Evolutionary conservation across 2,113 vertebrate genomes (phyloP), one percentile per base, ranked within the genome.

Genomic region (Pteronura brasiliensis): DNA sequence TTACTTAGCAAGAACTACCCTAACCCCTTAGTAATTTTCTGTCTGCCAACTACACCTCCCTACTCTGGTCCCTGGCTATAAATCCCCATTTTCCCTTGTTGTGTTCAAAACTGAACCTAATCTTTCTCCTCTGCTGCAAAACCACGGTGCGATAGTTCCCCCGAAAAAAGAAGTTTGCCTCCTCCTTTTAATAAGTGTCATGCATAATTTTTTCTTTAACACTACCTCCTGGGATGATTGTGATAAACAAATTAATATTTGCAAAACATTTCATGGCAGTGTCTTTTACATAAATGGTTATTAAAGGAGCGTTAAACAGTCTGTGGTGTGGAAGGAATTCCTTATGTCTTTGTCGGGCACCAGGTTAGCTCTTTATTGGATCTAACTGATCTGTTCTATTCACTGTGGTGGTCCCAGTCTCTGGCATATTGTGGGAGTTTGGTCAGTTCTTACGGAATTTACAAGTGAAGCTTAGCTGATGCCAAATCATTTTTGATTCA

Each of bases 341-440:
- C 77, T 47, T 20, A 1, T 7, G 20, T 25, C n/a, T 91, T 74
- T 83, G 39, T 90, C 15, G 23, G 61, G 79, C 20, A 13, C 27
- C 39, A n/a, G 7, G 7, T 65, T 42, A 20, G 21, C 5, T 31
- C 74, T 83, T 15, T 44, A 13, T 95, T 47, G 14, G 44, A 55
- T 25, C 74, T 9, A 36, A 13, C 34, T 21, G 39, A 52, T 52
- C 49, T 52, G 44, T 44, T 6, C 14, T 20, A 0, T 47, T 42
- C 25, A 21, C 4, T 4, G 7, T 15, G 1, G 29, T 23, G 10
- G 42, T 10, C n/a, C 36, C 10, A 8, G n/a, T 2, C 31, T 74
- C 63, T 42, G 14, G 25, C 47, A 2, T 31, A 13, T 2, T 76
- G 17, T 29, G 61, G 25, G 77, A 72, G 1, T 42, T 65, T 10